phyloP scores from a whole-genome alignment of 2,888 invertebrate genomes.

The Scaptomyza reducta region DNA sequence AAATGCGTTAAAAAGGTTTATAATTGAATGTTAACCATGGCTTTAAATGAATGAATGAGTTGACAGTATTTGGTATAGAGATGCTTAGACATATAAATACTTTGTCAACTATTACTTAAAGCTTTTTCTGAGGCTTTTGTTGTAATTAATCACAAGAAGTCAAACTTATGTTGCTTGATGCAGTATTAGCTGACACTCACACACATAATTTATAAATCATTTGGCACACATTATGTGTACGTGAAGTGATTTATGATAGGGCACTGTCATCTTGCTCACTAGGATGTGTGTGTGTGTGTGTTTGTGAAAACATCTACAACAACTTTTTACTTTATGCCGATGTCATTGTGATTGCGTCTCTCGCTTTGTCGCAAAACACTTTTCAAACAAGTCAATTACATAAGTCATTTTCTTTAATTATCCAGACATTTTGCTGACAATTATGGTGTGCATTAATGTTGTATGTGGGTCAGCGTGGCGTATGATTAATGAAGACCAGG shows the following conservation, averaged over 20 bases:
- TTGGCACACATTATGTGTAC: constrained; percentile 42
- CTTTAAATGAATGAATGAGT: constrained; percentile 59
- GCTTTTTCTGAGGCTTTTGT: neutral
- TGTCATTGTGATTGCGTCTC: constrained; percentile 37
- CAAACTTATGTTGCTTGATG: neutral
- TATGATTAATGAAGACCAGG: constrained; percentile 68
- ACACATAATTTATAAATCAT: constrained; percentile 42
- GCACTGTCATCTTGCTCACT: constrained; percentile 16
- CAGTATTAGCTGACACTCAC: constrained; percentile 6
- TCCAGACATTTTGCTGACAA: constrained; percentile 67
- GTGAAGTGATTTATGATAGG: constrained; percentile 63
- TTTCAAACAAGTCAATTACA: constrained; percentile 64
- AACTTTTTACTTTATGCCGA: constrained; percentile 45
- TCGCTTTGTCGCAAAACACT: constrained; percentile 42
- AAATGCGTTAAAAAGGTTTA: constrained; percentile 4
- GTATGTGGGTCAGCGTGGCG: constrained; percentile 68
- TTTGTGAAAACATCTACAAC: constrained; percentile 33
- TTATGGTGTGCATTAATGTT: constrained; percentile 53
- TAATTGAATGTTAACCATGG: constrained; percentile 30
- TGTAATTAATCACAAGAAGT: constrained; percentile 42
- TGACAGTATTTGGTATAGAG: constrained; percentile 26
- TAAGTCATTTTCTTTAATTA: constrained; percentile 64
- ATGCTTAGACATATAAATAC: constrained; percentile 19
- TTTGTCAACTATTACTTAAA: neutral
- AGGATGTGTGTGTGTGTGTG: neutral